Evolutionary conservation across 2,888 invertebrate genomes (phyloP).

Genomic region (Himalopsyche kuldschensis): DNA sequence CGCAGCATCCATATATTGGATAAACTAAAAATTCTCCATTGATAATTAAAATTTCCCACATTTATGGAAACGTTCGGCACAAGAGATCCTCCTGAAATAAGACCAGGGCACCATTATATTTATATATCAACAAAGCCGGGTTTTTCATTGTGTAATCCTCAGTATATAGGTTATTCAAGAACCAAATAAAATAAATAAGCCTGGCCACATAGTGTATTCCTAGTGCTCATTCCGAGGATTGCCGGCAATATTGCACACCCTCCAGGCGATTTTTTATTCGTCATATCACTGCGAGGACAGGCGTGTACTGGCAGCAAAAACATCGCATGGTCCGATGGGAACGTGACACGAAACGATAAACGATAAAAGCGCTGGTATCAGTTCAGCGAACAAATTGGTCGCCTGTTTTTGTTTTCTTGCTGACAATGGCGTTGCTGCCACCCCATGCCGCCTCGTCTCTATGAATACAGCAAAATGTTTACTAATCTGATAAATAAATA

Average conservation of each 20-base stretch:
- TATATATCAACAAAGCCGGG: too few relatives aligned
- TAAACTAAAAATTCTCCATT: too few relatives aligned
- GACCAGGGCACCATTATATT: too few relatives aligned
- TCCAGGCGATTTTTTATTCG: neutral
- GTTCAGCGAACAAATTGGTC: neutral
- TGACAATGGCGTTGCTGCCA: neutral
- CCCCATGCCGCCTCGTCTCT: neutral
- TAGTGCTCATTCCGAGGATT: neutral
- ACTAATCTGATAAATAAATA: neutral
- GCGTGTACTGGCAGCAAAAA: neutral
- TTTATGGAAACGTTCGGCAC: too few relatives aligned
- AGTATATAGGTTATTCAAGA: too few relatives aligned
- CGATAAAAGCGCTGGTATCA: neutral
- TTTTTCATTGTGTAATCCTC: too few relatives aligned
- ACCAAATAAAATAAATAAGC: too few relatives aligned
- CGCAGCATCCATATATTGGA: too few relatives aligned
- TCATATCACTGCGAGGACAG: neutral
- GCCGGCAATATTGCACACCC: neutral
- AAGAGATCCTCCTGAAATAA: too few relatives aligned
- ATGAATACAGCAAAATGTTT: neutral
- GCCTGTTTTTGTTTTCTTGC: neutral
- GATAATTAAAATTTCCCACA: too few relatives aligned
- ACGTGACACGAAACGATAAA: neutral
- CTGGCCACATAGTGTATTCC: too few relatives aligned
- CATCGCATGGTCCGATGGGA: neutral